Evolutionary conservation across 1,140 invertebrate genomes (phyloP).

Genomic region (Lasaia peninsularis): DNA sequence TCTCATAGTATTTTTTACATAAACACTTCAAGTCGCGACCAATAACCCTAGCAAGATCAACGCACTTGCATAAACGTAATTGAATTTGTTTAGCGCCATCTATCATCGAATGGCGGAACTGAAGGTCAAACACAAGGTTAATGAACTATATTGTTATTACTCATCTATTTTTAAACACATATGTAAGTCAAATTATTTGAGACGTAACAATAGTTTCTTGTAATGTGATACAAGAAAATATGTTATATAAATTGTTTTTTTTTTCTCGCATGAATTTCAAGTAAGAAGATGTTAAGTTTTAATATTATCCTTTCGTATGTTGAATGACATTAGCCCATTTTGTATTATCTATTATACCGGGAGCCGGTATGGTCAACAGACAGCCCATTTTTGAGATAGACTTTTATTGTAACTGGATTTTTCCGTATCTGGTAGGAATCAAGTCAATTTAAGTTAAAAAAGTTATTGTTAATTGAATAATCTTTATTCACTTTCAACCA

Average conservation of each 20-base stretch:
- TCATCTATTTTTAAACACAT: constrained; percentile 10
- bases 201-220: constrained; percentile 8
- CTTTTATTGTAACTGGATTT: too few relatives aligned
- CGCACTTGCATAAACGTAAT: constrained; percentile 27
- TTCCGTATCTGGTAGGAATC: too few relatives aligned
- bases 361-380: too few relatives aligned
- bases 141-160: constrained; percentile 14
- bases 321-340: too few relatives aligned
- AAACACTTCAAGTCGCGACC: constrained; percentile 31
- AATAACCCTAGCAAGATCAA: constrained; percentile 44
- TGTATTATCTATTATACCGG: too few relatives aligned
- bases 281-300: not conserved
- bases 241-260: not conserved
- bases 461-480: too few relatives aligned
- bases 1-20: constrained; percentile 39
- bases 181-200: constrained; percentile 12
- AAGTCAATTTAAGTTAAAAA: too few relatives aligned
- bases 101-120: constrained; percentile 27
- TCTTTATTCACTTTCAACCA: too few relatives aligned
- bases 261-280: not conserved
- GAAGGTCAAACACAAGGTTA: constrained; percentile 15
- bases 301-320: too few relatives aligned
- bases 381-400: too few relatives aligned
- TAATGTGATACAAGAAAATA: not conserved
- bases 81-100: constrained; percentile 26